Conservation (phyloP, 2,888 invertebrate genomes). For the Pterostichus madidus region DNA sequence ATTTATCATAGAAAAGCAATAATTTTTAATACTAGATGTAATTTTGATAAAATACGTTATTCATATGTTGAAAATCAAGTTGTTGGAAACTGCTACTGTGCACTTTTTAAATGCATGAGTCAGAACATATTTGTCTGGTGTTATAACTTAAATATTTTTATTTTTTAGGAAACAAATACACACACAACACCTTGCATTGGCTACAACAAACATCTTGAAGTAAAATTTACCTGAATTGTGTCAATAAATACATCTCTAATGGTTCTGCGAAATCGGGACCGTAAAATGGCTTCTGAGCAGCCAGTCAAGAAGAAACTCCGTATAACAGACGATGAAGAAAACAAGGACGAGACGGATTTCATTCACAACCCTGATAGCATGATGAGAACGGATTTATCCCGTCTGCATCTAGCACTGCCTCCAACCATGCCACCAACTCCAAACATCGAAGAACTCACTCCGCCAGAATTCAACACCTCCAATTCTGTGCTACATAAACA, state of each 20-base stretch:
- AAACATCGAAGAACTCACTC: conserved; percentile 36
- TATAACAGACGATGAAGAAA: conserved; percentile 81
- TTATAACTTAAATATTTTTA: conserved; percentile 28
- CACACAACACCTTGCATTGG: conserved; percentile 52
- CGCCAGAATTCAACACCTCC: conserved; percentile 1
- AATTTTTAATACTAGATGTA: conserved; percentile 16
- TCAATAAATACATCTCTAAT: conserved; percentile 76
- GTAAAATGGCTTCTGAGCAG: conserved; percentile 87
- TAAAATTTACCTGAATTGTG: conserved; percentile 32
- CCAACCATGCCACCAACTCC: conserved; percentile 33
- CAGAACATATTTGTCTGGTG: conserved; percentile 22
- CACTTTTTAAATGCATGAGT: conserved; percentile 35
- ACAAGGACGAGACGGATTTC: conserved; percentile 81
- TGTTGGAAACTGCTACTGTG: conserved; percentile 47
- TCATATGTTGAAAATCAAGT: conserved; percentile 39
- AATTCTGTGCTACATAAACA: conserved; percentile 55
- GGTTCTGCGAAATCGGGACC: conserved; percentile 83
- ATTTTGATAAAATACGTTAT: conserved; percentile 14
- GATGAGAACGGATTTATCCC: conserved; percentile 74
- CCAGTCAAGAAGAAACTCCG: conserved; percentile 91
- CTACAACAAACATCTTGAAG: conserved; percentile 24
- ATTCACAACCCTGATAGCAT: conserved; percentile 78
- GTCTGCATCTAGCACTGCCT: conserved; percentile 72
- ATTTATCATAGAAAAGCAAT: background rate
- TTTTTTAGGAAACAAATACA: conserved; percentile 58